Base-by-base conservation (phyloP, 1,140 invertebrate genomes). In the Reticulitermes speratus region DNA sequence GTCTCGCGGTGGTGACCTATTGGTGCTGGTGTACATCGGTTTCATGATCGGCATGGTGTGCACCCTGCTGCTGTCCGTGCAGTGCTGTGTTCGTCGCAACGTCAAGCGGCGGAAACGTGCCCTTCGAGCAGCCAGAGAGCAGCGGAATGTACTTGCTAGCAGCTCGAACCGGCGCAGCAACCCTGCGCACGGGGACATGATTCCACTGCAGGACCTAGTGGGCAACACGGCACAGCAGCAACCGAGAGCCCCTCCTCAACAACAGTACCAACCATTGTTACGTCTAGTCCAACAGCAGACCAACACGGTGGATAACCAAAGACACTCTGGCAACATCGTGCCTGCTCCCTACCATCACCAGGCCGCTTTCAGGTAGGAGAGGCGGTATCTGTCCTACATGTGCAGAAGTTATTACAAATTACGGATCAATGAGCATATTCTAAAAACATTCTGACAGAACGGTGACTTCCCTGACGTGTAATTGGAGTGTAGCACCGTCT, bases 21-120 rank as follows among this genome's bases (percentile, higher is more conserved):
- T 93, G 87, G 93, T 94, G 83, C 90, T 94, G 88, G 92, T 94
- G 82, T 94, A 94, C 89, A 94, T 94, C 88, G 93, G 93, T 89
- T 90, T 92, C 86, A 88, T 94, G 52, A 90, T 93, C 7, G 92
- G 93, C n/a, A 90, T 93, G 87, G 94, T 94, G 14, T 93, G 93
- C 88, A 91, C 91, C 45, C 89, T 94, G 21, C 89, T 94, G 30
- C 89, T 94, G 11, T 91, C 92, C 0, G 92, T 94, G n/a, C 94
- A 94, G 89, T 94, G 93, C 89, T 93, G 93, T 88, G 93, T 94
- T 8, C 90, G 93, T 11, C 90, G 92, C 19, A 93, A 92, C 82
- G 93, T 93, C 21, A 90, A 92, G 59, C 90, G 93, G 87, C 87
- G 91, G 12, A 89, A 90, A 85, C 90, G 92, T 12, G 91, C 92